These are phyloP conservation scores for Cheilinus undulatus DNA, from an alignment of 2,113 vertebrate genomes.

Conservation along the genomic window DNA sequence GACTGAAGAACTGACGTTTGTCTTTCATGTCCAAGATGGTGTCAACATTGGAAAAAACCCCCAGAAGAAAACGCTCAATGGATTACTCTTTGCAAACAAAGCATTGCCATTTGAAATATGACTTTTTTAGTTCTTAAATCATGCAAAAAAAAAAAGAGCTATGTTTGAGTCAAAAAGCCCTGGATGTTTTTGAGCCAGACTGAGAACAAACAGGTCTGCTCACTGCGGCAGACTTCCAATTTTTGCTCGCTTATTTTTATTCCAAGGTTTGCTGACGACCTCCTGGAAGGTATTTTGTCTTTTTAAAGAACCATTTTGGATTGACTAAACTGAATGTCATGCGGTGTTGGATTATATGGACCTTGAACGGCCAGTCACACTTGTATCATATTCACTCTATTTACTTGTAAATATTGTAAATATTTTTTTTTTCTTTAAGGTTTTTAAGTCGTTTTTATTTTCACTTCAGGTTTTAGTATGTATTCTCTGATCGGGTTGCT, in stretches of 20 bases:
- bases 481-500: slow-evolving; percentile 66
- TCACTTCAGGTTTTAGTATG: slow-evolving; percentile 70
- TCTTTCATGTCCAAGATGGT: slow-evolving; percentile 11
- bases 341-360: slow-evolving; percentile 71
- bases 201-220: slow-evolving; percentile 49
- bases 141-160: slow-evolving; percentile 46
- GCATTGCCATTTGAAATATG: slow-evolving; percentile 43
- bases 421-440: slow-evolving; percentile 61
- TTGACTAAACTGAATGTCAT: slow-evolving; percentile 75
- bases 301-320: slow-evolving; percentile 49
- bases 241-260: slow-evolving; percentile 38
- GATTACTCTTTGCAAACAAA: slow-evolving; percentile 48
- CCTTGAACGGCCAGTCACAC: slow-evolving; percentile 67
- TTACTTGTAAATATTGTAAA: slow-evolving; percentile 83
- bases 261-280: slow-evolving; percentile 25
- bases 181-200: slow-evolving; percentile 59
- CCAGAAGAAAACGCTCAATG: slow-evolving; percentile 48
- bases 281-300: slow-evolving; percentile 58
- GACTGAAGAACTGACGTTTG: slow-evolving; percentile 83
- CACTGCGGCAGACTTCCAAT: slow-evolving; percentile 12
- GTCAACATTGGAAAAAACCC: slow-evolving; percentile 11
- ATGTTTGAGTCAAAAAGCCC: slow-evolving; percentile 38
- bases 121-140: slow-evolving; percentile 28
- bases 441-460: slow-evolving; percentile 77
- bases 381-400: slow-evolving; percentile 70